phyloP scores from a whole-genome alignment of 2,888 invertebrate genomes.

The Amphipyra berbera region DNA sequence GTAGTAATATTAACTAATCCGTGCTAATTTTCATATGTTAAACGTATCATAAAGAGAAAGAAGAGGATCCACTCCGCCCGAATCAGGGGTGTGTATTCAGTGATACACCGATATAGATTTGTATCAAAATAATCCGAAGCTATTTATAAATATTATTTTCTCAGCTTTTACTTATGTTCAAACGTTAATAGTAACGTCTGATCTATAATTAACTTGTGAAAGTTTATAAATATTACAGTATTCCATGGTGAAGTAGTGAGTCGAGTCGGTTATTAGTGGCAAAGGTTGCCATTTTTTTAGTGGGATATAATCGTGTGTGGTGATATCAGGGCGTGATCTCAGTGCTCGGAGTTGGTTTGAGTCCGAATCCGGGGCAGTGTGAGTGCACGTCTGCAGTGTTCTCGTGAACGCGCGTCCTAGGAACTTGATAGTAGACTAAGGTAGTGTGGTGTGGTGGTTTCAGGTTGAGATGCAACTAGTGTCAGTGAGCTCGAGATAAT shows the following conservation, averaged over 20 bases:
- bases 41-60: conserved; percentile 80
- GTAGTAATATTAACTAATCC: conserved; percentile 84
- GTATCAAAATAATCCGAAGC: conserved; percentile 90
- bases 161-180: conserved; percentile 90
- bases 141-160: conserved; percentile 91
- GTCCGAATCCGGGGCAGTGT: conserved; percentile 56
- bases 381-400: conserved; percentile 59
- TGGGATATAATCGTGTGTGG: conserved; percentile 81
- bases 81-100: conserved; percentile 89
- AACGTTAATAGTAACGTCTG: conserved; percentile 89
- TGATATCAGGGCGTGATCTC: conserved; percentile 84
- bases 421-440: conserved; percentile 45
- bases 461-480: conserved; percentile 87
- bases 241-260: conserved; percentile 83
- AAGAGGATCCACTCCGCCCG: conserved; percentile 87
- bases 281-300: conserved; percentile 89
- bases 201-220: conserved; percentile 89
- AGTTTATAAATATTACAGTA: conserved; percentile 89
- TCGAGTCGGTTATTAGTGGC: conserved; percentile 79
- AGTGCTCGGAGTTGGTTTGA: conserved; percentile 57
- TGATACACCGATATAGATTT: conserved; percentile 88
- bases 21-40: conserved; percentile 84
- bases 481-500: conserved; percentile 88
- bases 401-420: conserved; percentile 44
- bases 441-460: conserved; percentile 76